Percentiles rank a stretch among this genome's conserved stretches.
phyloP scores from a whole-genome alignment of 2,797 vertebrate genomes.

The Premnoplex brunnescens region DNA sequence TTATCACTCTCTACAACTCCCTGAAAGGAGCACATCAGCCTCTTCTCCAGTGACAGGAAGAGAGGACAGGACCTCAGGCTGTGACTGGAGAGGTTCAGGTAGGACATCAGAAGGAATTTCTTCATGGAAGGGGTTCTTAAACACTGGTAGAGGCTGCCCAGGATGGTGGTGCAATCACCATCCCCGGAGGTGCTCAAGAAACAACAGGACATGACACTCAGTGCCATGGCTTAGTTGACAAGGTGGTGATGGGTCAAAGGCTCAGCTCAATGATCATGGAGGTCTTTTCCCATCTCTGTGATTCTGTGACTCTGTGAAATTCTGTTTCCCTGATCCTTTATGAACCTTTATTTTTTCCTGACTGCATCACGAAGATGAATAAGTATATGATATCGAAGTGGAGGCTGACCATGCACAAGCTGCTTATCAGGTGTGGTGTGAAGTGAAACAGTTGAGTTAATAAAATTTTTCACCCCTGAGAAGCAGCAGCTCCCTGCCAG shows the following conservation, averaged over 20 bases:
- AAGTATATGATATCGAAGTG: accelerated
- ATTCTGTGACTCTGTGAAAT: neutral
- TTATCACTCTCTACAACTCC: neutral
- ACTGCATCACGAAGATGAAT: neutral
- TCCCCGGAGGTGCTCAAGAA: neutral
- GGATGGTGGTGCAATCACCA: neutral
- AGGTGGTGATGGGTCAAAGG: neutral
- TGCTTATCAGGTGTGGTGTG: neutral
- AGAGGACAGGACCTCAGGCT: neutral
- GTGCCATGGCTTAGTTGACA: neutral
- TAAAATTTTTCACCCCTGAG: neutral
- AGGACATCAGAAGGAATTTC: neutral
- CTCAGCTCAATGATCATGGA: accelerated
- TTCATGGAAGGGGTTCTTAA: neutral
- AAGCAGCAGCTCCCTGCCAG: neutral
- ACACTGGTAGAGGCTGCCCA: neutral
- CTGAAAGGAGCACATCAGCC: neutral
- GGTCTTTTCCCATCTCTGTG: neutral
- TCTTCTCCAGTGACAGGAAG: neutral
- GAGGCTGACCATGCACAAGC: neutral
- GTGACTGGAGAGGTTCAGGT: neutral
- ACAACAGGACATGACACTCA: accelerated
- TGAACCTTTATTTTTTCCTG: neutral
- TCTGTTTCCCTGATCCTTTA: neutral
- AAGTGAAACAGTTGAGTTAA: neutral